A percentile compares a stretch with the other conserved stretches of the same genome.
Evolutionary conservation across 2,888 invertebrate species (phyloP).

Genomic region (Chrysolina americana): DNA sequence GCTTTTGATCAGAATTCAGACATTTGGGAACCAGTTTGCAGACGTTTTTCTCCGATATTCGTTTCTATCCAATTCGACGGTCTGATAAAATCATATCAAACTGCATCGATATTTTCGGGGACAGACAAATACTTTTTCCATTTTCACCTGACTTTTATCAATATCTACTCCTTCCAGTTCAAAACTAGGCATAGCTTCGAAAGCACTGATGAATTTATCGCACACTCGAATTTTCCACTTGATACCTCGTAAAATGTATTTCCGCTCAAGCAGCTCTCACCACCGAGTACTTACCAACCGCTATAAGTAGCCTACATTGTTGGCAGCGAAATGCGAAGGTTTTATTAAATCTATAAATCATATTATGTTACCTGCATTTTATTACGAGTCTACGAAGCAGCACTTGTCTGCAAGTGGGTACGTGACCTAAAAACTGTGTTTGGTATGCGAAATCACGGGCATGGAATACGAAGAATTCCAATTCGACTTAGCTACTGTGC

Average conservation of each 20-base stretch:
- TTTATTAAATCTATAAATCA: constrained; percentile 50
- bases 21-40: no score
- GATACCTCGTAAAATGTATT: constrained; percentile 3
- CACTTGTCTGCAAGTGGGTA: constrained; percentile 48
- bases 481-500: constrained; percentile 37
- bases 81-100: no score
- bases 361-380: constrained; percentile 46
- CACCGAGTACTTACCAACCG: background rate
- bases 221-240: constrained; percentile 4
- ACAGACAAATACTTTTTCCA: no score
- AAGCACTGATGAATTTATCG: background rate
- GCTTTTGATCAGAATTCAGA: no score
- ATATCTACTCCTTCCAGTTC: no score
- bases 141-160: no score
- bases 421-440: constrained; percentile 61
- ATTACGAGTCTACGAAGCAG: constrained; percentile 36
- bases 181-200: no score
- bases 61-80: no score
- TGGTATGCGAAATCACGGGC: constrained; percentile 55
- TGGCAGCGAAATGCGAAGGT: constrained; percentile 26
- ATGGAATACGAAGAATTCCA: constrained; percentile 51
- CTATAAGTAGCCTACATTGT: constrained; percentile 36
- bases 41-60: no score
- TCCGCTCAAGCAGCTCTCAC: background rate
- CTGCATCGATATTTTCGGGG: no score